Evolutionary conservation across 2,113 vertebrate genomes (phyloP), one percentile per base, ranked within the genome.

Genomic region (Phyllopteryx taeniolatus): DNA sequence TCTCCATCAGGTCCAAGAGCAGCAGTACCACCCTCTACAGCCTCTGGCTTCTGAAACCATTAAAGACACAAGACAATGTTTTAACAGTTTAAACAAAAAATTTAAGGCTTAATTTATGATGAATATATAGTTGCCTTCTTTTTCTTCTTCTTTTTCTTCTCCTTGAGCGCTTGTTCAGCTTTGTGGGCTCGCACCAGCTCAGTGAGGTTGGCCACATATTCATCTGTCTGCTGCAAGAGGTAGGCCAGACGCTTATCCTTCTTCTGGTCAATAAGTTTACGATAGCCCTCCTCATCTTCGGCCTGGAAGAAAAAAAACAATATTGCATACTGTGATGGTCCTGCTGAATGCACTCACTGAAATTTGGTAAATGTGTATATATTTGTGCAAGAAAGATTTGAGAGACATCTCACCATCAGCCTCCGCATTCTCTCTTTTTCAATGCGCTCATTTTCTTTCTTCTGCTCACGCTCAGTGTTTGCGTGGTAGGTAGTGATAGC

Each of bases 171-270:
- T 83, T 99, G 97, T 0, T 91, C 96, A 0, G 97, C 97, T 86
- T 99, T 98, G 91, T 99, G 97, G 35, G 98, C 96, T 4, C 96
- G 88, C 77, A 99, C 97, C 66, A 99, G 91, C 83, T 99, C 97
- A 0, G 97, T 99, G 76, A 99, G 95, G 90, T 98, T 99, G 67
- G 96, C 97, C 77, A 98, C 96, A 0, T 99, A 99, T 85, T 99
- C 97, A 0, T 99, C 97, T 0, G 97, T 99, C 92, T 99, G 97
- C 91, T 99, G 97, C 72, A 99, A 89, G 79, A 99, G 92, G 92
- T 98, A 99, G 31, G 97, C 97, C 92, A 99, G 78, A 43, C 97
- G 96, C 87, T 98, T 98, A 91, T 99, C 97, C 82, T 99, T 99
- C 91, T 99, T 99, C 90, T 99, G 97, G 82, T 99, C 97, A 0